These are phyloP conservation scores for Hymenochirus boettgeri DNA, from an alignment of 2,113 vertebrate genomes.

Conservation along the genomic window DNA sequence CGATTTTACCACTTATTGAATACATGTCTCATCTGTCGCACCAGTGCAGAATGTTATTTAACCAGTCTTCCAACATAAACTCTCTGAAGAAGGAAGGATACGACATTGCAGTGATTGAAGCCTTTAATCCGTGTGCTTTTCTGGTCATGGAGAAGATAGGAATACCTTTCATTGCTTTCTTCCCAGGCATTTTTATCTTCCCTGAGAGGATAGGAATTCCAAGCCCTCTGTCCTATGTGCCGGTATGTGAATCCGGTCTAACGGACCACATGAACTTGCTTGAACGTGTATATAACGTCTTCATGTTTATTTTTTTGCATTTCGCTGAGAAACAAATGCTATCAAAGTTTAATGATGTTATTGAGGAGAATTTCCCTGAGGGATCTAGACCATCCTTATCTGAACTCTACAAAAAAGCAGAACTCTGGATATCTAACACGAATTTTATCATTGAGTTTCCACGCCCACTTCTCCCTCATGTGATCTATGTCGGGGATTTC, in stretches of 20 bases:
- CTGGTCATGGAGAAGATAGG: conserved; percentile 48
- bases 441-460: conserved; percentile 66
- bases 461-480: conserved; percentile 57
- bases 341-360: conserved; percentile 45
- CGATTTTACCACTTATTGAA: conserved; percentile 42
- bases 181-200: conserved; percentile 30
- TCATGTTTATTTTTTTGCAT: conserved; percentile 44
- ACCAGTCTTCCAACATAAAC: conserved; percentile 44
- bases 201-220: conserved; percentile 41
- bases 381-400: conserved; percentile 44
- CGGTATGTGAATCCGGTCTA: conserved; percentile 44
- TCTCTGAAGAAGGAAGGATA: conserved; percentile 51
- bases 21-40: conserved; percentile 42
- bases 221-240: conserved; percentile 49
- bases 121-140: conserved; percentile 59
- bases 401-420: conserved; percentile 55
- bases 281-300: conserved; percentile 50
- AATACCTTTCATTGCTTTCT: conserved; percentile 48
- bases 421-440: conserved; percentile 63
- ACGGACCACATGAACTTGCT: conserved; percentile 56
- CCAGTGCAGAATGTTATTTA: conserved; percentile 53
- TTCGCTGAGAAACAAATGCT: conserved; percentile 38
- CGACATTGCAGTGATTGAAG: conserved; percentile 47
- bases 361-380: conserved; percentile 54
- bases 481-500: conserved; percentile 59